A percentile compares a stretch with the other conserved stretches of the same genome.
Evolutionary conservation across 1,140 invertebrate species (phyloP).

Genomic region (Dendrolimus kikuchii): DNA sequence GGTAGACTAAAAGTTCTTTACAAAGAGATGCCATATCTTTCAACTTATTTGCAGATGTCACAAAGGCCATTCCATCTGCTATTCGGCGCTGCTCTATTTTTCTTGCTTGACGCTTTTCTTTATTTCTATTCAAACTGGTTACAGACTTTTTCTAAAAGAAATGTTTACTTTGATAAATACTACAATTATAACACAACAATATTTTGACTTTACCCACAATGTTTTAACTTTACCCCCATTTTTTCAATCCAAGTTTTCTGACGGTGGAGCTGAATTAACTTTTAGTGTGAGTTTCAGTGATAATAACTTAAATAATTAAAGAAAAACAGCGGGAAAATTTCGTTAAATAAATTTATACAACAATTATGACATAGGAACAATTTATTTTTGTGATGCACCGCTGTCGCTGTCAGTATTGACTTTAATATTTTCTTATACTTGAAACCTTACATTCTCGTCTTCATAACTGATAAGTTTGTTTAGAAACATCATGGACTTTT

Average conservation of each 20-base stretch:
- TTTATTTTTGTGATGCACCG: no score
- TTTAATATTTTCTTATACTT: no score
- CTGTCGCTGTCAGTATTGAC: no score
- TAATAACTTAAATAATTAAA: no score
- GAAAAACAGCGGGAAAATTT: no score
- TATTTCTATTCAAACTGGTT: slow-evolving; percentile 41
- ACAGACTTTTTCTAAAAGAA: slow-evolving; percentile 50
- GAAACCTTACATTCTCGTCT: no score
- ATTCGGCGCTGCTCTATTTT: slow-evolving; percentile 58
- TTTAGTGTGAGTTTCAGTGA: no score
- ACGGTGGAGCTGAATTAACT: no score
- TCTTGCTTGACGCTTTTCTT: slow-evolving; percentile 59
- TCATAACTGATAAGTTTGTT: no score
- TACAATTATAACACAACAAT: background rate
- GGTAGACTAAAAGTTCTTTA: slow-evolving; percentile 48
- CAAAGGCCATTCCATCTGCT: slow-evolving; percentile 56
- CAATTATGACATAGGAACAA: no score
- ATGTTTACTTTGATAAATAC: no score
- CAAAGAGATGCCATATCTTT: slow-evolving; percentile 43
- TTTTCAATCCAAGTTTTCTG: background rate
- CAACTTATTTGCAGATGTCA: slow-evolving; percentile 54
- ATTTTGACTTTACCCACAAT: background rate
- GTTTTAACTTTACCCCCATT: background rate
- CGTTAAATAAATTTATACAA: no score
- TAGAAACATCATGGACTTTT: background rate